Conservation (phyloP, 2,113 vertebrate species). For the Phaetusa simplex region DNA sequence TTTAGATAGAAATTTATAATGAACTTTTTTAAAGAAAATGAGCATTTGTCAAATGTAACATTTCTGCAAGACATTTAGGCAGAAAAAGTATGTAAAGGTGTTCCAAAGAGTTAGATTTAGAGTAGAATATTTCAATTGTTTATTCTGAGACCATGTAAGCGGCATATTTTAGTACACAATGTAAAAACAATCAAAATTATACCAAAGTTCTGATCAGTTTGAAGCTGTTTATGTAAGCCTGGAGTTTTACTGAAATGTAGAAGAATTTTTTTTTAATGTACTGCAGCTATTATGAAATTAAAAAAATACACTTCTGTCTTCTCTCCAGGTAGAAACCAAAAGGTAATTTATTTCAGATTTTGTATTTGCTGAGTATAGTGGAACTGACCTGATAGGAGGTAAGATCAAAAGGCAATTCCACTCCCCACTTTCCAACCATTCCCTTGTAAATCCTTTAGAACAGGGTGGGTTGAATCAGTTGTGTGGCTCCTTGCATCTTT, state of each 20-base stretch:
- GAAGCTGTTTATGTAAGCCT: neutral
- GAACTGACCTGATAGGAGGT: neutral
- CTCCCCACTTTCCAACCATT: neutral
- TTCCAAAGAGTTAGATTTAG: neutral
- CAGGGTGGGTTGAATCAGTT: neutral
- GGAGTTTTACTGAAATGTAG: neutral
- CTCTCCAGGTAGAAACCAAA: neutral
- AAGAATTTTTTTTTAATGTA: neutral
- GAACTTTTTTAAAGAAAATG: neutral
- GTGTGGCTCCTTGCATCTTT: neutral
- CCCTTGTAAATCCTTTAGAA: neutral
- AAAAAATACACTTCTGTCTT: neutral
- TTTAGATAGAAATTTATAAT: neutral
- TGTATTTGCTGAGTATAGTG: neutral
- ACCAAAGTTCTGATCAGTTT: neutral
- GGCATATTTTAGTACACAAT: neutral
- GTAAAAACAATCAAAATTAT: neutral
- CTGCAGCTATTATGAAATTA: neutral
- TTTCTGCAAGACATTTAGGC: neutral
- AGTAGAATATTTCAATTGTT: neutral
- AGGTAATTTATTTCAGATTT: neutral
- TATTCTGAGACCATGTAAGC: neutral
- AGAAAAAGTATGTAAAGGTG: neutral
- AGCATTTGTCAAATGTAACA: neutral
- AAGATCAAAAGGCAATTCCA: neutral